These are phyloP conservation scores for Anoura caudifer DNA, from an alignment of 2,113 vertebrate species.

Conservation along the genomic window DNA sequence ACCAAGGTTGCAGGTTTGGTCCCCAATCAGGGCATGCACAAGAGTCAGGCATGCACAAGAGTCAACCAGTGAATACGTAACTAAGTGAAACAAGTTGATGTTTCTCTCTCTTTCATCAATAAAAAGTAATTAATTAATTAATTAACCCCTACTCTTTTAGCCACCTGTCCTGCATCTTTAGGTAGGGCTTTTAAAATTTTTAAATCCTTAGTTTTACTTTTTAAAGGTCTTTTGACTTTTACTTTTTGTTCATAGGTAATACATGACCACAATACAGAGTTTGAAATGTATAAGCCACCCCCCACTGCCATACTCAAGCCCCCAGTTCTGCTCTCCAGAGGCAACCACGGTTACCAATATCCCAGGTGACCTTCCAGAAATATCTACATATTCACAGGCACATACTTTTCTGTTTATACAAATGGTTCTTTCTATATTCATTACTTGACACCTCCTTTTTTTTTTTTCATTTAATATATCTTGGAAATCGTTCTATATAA, in stretches of 20 bases:
- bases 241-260: neutral
- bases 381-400: neutral
- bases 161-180: neutral
- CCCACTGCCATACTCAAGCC: too few relatives aligned
- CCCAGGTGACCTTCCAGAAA: neutral
- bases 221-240: slow-evolving; percentile 23
- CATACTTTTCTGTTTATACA: neutral
- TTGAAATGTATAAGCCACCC: neutral
- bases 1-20: too few relatives aligned
- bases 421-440: neutral
- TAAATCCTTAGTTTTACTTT: neutral
- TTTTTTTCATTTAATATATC: neutral
- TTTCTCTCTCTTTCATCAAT: neutral
- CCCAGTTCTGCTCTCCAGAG: neutral
- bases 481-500: neutral
- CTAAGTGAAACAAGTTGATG: too few relatives aligned
- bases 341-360: neutral
- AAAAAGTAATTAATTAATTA: neutral
- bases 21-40: too few relatives aligned
- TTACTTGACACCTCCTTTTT: neutral
- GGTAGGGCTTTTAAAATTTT: neutral
- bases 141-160: neutral
- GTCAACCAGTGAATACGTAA: too few relatives aligned
- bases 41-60: too few relatives aligned
- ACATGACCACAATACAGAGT: neutral